Percentiles rank a stretch among this genome's conserved stretches.
Conservation (phyloP, 2,113 vertebrate genomes). For the Egretta garzetta region DNA sequence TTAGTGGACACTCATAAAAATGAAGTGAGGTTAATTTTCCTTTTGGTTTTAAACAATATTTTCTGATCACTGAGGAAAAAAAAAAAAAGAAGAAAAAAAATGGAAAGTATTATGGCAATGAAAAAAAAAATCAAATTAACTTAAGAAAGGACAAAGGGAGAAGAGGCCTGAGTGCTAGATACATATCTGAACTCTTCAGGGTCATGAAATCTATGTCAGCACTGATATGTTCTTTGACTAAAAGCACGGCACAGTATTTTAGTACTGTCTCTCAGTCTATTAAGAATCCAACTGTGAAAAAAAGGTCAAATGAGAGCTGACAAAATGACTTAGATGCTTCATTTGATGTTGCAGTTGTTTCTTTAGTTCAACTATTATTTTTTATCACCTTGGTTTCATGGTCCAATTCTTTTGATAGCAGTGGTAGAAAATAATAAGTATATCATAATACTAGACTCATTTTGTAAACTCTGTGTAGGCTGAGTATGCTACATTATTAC, state of each 20-base stretch:
- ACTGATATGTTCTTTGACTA: not conserved
- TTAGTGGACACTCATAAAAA: not conserved
- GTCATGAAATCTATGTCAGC: not conserved
- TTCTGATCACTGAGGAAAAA: not conserved
- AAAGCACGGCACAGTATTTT: not conserved
- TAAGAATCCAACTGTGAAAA: slow-evolving; percentile 1
- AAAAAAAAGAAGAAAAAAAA: not conserved
- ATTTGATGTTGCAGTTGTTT: slow-evolving; percentile 2
- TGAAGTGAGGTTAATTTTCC: not conserved
- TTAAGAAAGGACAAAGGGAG: not conserved
- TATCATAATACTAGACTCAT: not conserved
- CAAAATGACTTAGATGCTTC: slow-evolving; percentile 1
- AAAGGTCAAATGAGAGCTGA: slow-evolving; percentile 17
- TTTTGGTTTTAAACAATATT: not conserved
- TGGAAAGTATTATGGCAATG: not conserved
- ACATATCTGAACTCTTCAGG: not conserved
- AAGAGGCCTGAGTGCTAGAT: not conserved
- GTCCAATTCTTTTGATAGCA: not conserved
- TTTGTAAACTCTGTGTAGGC: not conserved
- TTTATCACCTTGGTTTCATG: not conserved
- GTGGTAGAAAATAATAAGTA: not conserved
- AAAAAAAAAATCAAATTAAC: not conserved
- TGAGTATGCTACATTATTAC: not conserved
- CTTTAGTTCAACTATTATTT: not conserved
- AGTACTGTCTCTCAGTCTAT: not conserved